These are phyloP conservation scores for Bombus soroeensis DNA, from an alignment of 1,140 invertebrate genomes.

Conservation along the genomic window DNA sequence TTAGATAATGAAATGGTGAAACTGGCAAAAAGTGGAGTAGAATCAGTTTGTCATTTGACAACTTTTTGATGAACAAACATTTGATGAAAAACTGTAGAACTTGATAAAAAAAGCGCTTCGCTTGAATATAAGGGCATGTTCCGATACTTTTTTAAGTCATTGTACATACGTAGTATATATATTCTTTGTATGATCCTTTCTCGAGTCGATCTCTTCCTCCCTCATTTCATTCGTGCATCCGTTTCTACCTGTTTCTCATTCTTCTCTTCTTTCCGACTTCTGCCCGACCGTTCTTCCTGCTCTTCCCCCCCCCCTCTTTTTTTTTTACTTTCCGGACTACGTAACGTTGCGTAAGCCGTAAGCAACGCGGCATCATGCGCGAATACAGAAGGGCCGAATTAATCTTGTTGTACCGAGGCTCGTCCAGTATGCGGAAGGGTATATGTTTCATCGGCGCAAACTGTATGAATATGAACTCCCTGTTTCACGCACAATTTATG, in stretches of 20 bases:
- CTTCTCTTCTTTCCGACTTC: slow-evolving; percentile 19
- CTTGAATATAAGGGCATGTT: neutral
- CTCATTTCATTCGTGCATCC: neutral
- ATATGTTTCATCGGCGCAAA: slow-evolving; percentile 24
- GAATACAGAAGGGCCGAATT: slow-evolving; percentile 60
- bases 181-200: neutral
- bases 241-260: slow-evolving; percentile 17
- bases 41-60: too few relatives aligned
- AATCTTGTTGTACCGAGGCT: slow-evolving; percentile 62
- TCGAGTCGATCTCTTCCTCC: neutral
- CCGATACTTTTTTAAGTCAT: neutral
- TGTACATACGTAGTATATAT: neutral
- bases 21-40: too few relatives aligned
- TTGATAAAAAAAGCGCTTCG: neutral
- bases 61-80: too few relatives aligned
- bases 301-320: slow-evolving; percentile 49
- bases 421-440: slow-evolving; percentile 61
- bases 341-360: slow-evolving; percentile 60
- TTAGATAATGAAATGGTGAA: too few relatives aligned
- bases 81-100: neutral
- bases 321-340: slow-evolving; percentile 38
- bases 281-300: slow-evolving; percentile 39
- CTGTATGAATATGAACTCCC: neutral
- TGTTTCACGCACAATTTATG: slow-evolving; percentile 11
- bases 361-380: slow-evolving; percentile 46